phyloP scores from a whole-genome alignment of 2,113 vertebrate genomes.

The Corythornis vintsioides region DNA sequence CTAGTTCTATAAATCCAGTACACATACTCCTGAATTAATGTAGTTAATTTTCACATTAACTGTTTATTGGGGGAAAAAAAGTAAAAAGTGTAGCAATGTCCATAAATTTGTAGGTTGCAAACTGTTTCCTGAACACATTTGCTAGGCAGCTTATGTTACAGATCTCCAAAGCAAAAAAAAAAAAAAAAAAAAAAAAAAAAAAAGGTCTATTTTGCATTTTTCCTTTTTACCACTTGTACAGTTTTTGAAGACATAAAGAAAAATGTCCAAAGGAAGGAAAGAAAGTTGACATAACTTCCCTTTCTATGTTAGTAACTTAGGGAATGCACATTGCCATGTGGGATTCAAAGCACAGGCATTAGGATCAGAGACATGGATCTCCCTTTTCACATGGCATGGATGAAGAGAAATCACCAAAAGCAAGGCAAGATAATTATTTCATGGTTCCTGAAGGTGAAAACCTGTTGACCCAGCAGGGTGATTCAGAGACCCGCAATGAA shows the following conservation, averaged over 20 bases:
- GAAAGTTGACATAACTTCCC: not conserved
- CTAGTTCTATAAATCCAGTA: not conserved
- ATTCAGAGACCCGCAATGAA: not conserved
- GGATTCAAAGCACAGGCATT: not conserved
- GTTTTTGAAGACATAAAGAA: not conserved
- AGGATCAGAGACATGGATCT: not conserved
- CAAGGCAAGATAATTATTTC: not conserved
- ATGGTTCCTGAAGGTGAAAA: not conserved
- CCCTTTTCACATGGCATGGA: not conserved
- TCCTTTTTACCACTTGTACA: not conserved
- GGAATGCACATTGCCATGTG: fast-evolving
- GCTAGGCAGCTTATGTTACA: not conserved
- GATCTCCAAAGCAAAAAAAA: not conserved
- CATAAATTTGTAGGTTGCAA: not conserved
- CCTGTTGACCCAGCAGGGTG: not conserved
- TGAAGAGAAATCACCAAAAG: not conserved
- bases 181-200: too few relatives aligned
- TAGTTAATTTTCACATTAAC: not conserved
- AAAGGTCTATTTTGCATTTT: not conserved
- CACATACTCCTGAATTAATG: not conserved
- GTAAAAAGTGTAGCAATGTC: not conserved
- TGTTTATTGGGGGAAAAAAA: not conserved
- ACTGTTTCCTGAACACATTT: not conserved
- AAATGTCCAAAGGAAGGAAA: not conserved
- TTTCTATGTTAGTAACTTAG: not conserved